Base-by-base conservation (phyloP, 2,888 invertebrate genomes). In the Mythimna lalbum region DNA sequence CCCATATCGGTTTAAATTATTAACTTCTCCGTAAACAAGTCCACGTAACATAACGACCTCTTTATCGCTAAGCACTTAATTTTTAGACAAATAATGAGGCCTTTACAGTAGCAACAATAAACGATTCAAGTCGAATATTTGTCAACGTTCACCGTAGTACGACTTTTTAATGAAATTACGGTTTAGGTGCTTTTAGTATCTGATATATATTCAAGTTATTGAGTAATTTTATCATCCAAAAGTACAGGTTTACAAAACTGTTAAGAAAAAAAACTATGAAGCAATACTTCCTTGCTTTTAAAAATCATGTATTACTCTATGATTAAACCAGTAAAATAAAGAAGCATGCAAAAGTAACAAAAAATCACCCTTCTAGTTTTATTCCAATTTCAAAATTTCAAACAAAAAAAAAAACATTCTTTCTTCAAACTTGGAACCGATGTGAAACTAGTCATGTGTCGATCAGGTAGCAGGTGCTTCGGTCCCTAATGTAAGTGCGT, bases 381-480 rank as follows among this genome's bases (percentile, higher is more conserved):
- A 10, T 47, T 50, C 12, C 27, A 33, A 60, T 31, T 69, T 39
- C 2, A 61, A 76, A 76, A 70, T 36, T 49, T n/a, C 14, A 17
- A 43, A 39, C 17, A 55, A 47, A 57, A 59, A 27, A 47, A 56
- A 60, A 56, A 39, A 27, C 17, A 63, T 9, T 31, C 7, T 3
- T 5, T 55, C 33, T 57, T 33, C 31, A 50, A 67, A 65, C 19
- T 63, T 21, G 9, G 50, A 73, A 82, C 77, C 76, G 19, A 72
- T 55, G 59, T 82, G 82, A 85, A 85, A 76, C 55, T 76, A 72
- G 82, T 60, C 33, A n/a, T 63, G 55, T 55, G 62, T 72, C 60
- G 55, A 65, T 77, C 91, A 92, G 92, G 93, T 91, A 92, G 91
- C 92, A 93, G 92, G 92, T 93, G 92, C 83, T 80, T 71, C 65